These are phyloP conservation scores for Maconellicoccus hirsutus DNA, from an alignment of 1,140 invertebrate species.

Conservation along the genomic window DNA sequence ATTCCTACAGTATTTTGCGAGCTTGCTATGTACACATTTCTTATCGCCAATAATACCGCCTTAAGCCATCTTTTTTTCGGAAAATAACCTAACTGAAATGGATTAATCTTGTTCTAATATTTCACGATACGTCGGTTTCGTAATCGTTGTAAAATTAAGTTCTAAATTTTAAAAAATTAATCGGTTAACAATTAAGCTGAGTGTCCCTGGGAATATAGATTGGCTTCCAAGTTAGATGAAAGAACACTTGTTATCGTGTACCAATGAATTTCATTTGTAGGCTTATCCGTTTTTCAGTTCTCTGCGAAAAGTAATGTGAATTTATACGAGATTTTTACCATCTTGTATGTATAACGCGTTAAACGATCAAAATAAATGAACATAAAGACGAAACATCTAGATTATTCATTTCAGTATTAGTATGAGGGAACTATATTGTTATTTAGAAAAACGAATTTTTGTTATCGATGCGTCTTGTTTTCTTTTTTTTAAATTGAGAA, in stretches of 20 bases:
- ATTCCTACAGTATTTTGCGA: slow-evolving; percentile 1
- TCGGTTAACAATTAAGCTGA: background rate
- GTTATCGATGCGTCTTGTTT: background rate
- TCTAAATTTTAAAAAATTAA: background rate
- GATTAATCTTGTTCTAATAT: background rate
- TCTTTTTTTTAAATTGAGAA: background rate
- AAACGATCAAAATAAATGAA: background rate
- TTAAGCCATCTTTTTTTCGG: background rate
- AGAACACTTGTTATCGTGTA: background rate
- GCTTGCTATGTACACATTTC: slow-evolving; percentile 7
- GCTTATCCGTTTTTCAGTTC: background rate
- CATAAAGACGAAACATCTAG: background rate
- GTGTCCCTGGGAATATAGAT: background rate
- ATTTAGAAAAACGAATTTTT: background rate
- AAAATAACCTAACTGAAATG: background rate
- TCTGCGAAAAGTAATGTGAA: background rate
- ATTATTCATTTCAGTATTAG: slow-evolving; percentile 5
- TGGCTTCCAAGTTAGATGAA: background rate
- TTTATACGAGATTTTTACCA: background rate
- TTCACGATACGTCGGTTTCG: background rate
- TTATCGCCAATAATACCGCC: background rate
- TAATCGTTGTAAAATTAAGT: background rate
- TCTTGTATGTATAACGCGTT: background rate
- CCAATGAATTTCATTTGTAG: too few species aligned
- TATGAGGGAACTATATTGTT: background rate